Evolutionary conservation across 1,140 invertebrate genomes (phyloP), one percentile per base, ranked within the genome.

Genomic region (Lucilia sericata): DNA sequence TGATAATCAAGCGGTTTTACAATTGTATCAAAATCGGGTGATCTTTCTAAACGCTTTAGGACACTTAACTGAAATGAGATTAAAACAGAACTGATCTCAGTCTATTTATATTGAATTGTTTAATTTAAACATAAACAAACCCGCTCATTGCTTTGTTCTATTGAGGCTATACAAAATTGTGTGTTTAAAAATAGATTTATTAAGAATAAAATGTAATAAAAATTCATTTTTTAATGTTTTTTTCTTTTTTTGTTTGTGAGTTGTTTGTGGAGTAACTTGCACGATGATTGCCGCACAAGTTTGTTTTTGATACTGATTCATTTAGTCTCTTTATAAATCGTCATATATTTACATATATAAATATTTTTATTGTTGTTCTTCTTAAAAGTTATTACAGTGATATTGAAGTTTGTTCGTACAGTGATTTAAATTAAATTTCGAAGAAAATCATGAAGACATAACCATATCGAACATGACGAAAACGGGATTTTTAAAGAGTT

Each of bases 1-100:
- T 60, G 74, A n/a, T 25, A 14, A 9, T 84, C 83, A 0, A 8
- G 10, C 17, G n/a, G 65, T 12, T 65, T 60, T 42, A 65, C 10
- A 42, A 65, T 25, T 14, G n/a, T 65, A 34, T 60, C 51, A 65
- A 80, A 60, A 47, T 80, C 21, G 17, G n/a, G 34, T 25, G 34
- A 55, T 70, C 83, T 36, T 36, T 81, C 36, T 1, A 84, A 19
- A n/a, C 83, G 83, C 17, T 65, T 84, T 5, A 84, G 19, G 49
- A 47, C 19, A 19, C 14, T 49, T 21, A 70, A 21, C 65, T 70
- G 65, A 10, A 70, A 70, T 5, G 19, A 70, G 21, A 70, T 60
- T 60, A n/a, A n/a, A n/a, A 60, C 5, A 60, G 0, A 60, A 30
- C 25, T 7, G n/a, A 60, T 60, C n/a, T 60, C n/a, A 30, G 25